Evolutionary conservation across 2,888 invertebrate species (phyloP).

Genomic region (Galerucella pusilla): DNA sequence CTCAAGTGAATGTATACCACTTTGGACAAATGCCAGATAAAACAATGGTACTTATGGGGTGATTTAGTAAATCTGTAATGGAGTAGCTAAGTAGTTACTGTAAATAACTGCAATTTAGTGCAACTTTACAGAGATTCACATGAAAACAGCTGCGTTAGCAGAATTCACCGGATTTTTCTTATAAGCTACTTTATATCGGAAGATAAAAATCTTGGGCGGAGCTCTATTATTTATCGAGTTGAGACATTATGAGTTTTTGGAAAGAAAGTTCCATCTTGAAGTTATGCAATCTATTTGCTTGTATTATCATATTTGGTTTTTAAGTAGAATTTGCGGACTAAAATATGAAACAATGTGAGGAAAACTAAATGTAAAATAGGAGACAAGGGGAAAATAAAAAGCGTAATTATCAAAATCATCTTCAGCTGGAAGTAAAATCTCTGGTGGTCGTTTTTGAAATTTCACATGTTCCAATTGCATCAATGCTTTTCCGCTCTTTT

Average conservation of each 20-base stretch:
- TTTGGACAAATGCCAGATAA: slow-evolving; percentile 49
- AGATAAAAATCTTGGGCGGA: not conserved
- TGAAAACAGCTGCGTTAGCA: slow-evolving; percentile 53
- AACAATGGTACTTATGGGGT: slow-evolving; percentile 48
- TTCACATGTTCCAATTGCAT: no score
- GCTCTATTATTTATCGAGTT: not conserved
- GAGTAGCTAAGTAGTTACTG: slow-evolving; percentile 53
- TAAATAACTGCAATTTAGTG: slow-evolving; percentile 54
- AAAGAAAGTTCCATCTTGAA: no score
- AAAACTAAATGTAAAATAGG: no score
- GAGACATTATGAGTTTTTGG: not conserved
- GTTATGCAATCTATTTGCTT: no score
- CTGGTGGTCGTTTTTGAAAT: no score
- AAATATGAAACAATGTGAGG: no score
- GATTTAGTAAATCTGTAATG: slow-evolving; percentile 54
- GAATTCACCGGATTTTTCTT: slow-evolving; percentile 44
- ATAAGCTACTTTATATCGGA: slow-evolving; percentile 4
- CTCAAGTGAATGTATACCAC: slow-evolving; percentile 22
- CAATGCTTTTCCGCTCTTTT: no score
- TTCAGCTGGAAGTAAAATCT: no score
- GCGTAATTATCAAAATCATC: no score
- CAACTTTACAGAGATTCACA: slow-evolving; percentile 40
- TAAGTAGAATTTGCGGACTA: no score
- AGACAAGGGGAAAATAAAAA: no score
- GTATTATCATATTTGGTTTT: no score